Evolutionary conservation across 2,113 vertebrate genomes (phyloP).

Genomic region (Macquaria australasica): DNA sequence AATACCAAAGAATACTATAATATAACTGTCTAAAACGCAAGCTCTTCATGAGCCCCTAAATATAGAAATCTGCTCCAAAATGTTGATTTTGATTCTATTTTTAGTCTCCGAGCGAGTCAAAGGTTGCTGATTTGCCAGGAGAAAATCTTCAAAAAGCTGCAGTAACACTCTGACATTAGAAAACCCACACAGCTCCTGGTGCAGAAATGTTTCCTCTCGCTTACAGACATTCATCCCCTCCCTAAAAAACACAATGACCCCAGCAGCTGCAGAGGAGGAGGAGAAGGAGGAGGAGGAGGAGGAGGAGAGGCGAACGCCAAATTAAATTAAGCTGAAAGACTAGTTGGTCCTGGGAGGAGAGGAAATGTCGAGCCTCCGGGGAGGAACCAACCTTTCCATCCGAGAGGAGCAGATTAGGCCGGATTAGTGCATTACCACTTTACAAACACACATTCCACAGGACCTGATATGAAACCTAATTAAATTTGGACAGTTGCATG

Average conservation of each 20-base stretch:
- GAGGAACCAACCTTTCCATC: constrained; percentile 51
- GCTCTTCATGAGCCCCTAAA: rapidly evolving
- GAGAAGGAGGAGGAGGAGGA: background rate
- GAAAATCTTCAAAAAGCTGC: constrained; percentile 14
- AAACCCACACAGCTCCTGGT: background rate
- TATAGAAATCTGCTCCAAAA: constrained; percentile 7
- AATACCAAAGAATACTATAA: too few species aligned
- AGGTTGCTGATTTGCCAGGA: constrained; percentile 12
- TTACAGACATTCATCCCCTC: constrained; percentile 25
- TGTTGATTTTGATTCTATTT: background rate
- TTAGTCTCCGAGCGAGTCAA: background rate
- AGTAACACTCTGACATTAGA: constrained; percentile 21
- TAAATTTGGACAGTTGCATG: constrained; percentile 57
- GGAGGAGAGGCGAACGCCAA: constrained; percentile 13
- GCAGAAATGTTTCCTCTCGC: constrained; percentile 28
- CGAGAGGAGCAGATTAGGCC: constrained; percentile 37
- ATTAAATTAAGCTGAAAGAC: constrained; percentile 40
- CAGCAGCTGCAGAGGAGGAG: background rate
- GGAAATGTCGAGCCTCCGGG: constrained; percentile 25
- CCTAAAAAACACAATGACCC: constrained; percentile 14
- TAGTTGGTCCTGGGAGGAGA: constrained; percentile 25
- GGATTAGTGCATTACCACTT: constrained; percentile 46
- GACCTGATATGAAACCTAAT: constrained; percentile 53
- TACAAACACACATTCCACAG: constrained; percentile 31
- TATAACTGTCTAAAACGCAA: too few species aligned